phyloP scores from a whole-genome alignment of 2,888 invertebrate genomes.

The Eilema caniola region DNA sequence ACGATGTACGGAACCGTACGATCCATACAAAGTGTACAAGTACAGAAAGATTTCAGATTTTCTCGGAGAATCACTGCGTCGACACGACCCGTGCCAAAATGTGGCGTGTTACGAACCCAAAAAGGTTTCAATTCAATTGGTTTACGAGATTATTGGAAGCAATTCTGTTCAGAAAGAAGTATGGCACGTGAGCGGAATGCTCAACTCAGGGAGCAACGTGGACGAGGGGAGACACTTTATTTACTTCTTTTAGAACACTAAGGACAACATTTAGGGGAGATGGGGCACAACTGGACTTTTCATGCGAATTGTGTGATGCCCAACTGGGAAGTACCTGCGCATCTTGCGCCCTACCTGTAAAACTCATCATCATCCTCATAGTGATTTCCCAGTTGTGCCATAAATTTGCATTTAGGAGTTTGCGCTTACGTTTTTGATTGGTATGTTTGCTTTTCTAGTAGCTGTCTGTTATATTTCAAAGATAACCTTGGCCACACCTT shows the following conservation, averaged over 20 bases:
- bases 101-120: slow-evolving; percentile 71
- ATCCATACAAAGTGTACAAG: slow-evolving; percentile 77
- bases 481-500: too few species aligned
- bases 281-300: not conserved
- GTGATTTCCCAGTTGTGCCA: too few species aligned
- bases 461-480: too few species aligned
- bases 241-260: slow-evolving; percentile 61
- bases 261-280: slow-evolving; percentile 10
- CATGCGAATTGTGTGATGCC: not conserved
- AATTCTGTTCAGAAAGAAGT: slow-evolving; percentile 85
- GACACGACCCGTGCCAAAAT: slow-evolving; percentile 67
- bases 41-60: slow-evolving; percentile 74
- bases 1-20: slow-evolving; percentile 64
- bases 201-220: slow-evolving; percentile 62
- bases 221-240: slow-evolving; percentile 68
- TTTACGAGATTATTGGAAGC: slow-evolving; percentile 76
- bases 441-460: too few species aligned
- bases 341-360: not conserved
- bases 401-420: too few species aligned
- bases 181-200: slow-evolving; percentile 78
- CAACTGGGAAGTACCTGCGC: not conserved
- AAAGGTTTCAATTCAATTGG: slow-evolving; percentile 81
- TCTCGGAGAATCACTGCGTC: slow-evolving; percentile 74
- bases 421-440: not conserved
- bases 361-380: not conserved